phyloP scores from a whole-genome alignment of 2,888 invertebrate species.

The Platerodrilus igneus region DNA sequence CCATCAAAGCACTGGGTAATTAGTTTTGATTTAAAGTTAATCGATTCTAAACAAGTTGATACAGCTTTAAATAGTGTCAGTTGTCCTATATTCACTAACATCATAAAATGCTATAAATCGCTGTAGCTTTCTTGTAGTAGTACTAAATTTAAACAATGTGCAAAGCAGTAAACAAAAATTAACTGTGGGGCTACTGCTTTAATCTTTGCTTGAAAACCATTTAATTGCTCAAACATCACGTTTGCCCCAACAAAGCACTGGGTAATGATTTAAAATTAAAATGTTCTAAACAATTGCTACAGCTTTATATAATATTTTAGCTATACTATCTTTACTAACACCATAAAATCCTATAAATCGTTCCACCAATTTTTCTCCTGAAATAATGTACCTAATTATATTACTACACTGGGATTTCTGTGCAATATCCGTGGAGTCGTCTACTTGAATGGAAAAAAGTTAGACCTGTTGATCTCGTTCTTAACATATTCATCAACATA shows the following conservation, averaged over 20 bases:
- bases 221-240: slow-evolving; percentile 14
- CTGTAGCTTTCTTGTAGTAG: slow-evolving; percentile 16
- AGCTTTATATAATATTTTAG: slow-evolving; percentile 22
- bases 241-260: slow-evolving; percentile 30
- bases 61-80: slow-evolving; percentile 23
- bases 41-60: slow-evolving; percentile 15
- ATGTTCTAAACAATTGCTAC: slow-evolving; percentile 17
- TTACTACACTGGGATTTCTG: no score
- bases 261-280: no score
- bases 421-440: no score
- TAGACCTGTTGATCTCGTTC: no score
- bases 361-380: slow-evolving; percentile 16
- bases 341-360: slow-evolving; percentile 30
- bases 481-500: no score
- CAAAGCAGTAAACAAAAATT: slow-evolving; percentile 21
- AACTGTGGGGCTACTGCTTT: slow-evolving; percentile 23
- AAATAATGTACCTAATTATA: no score
- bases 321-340: slow-evolving; percentile 21
- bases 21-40: no score
- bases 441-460: no score
- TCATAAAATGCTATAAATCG: slow-evolving; percentile 30
- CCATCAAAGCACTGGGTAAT: slow-evolving; percentile 32
- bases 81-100: slow-evolving; percentile 21
- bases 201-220: no score
- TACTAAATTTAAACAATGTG: no score